Percentiles rank a stretch among this genome's conserved stretches.
Conservation (phyloP, 2,113 vertebrate genomes). For the Motacilla alba region DNA sequence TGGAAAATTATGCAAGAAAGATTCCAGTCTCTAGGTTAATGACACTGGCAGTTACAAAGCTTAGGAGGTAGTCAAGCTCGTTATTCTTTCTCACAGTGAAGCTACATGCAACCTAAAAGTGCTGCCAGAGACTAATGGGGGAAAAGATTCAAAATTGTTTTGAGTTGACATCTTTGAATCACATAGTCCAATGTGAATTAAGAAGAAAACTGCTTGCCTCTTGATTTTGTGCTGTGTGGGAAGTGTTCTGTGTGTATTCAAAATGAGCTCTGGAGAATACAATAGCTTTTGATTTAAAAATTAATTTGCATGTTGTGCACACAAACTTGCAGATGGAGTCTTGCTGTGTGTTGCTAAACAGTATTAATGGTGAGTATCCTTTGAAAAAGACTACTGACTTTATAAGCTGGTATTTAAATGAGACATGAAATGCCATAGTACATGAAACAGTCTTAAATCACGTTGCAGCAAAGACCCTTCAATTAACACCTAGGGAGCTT, state of each 20-base stretch:
- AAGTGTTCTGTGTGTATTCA: background rate
- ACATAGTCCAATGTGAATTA: background rate
- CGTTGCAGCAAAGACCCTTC: background rate
- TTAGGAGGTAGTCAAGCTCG: background rate
- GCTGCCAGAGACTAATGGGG: background rate
- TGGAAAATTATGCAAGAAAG: background rate
- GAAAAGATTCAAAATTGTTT: background rate
- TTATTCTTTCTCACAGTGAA: background rate
- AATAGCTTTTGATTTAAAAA: conserved; percentile 20
- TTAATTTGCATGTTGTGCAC: background rate
- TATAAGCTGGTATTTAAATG: background rate
- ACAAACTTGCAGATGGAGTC: conserved; percentile 24
- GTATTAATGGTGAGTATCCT: background rate
- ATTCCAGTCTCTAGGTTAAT: background rate
- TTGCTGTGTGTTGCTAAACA: conserved; percentile 24
- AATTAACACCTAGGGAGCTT: background rate
- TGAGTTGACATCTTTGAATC: background rate
- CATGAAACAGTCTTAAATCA: background rate
- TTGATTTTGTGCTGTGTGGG: conserved; percentile 20
- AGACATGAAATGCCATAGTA: background rate
- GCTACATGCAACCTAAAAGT: background rate
- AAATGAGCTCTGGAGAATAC: background rate
- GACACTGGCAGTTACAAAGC: background rate
- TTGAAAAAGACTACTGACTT: background rate
- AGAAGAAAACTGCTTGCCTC: background rate